phyloP scores from a whole-genome alignment of 1,140 invertebrate species.

The Cydia strobilella region DNA sequence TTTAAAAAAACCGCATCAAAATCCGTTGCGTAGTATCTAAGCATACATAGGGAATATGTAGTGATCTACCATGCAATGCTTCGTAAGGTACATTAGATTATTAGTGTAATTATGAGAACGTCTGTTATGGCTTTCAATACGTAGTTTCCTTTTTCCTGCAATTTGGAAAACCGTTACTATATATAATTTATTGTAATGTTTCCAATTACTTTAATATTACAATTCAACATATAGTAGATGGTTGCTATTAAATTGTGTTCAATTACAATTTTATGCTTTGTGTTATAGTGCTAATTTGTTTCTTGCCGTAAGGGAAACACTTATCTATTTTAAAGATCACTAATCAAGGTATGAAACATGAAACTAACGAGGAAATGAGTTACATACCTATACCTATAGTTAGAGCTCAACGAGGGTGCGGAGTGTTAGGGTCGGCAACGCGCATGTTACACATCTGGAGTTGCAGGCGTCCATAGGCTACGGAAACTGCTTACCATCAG shows the following conservation, averaged over 20 bases:
- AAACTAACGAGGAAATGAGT: not conserved
- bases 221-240: not conserved
- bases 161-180: not conserved
- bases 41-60: too few species aligned
- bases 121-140: not conserved
- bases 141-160: not conserved
- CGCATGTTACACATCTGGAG: too few species aligned
- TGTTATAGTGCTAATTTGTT: conserved; percentile 1
- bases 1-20: too few species aligned
- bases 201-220: conserved; percentile 9
- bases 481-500: too few species aligned
- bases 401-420: too few species aligned
- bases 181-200: conserved; percentile 1
- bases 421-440: too few species aligned
- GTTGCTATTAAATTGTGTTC: not conserved
- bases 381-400: too few species aligned
- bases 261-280: conserved; percentile 11
- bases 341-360: not conserved
- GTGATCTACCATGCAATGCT: too few species aligned
- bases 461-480: too few species aligned
- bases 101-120: not conserved
- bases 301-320: not conserved
- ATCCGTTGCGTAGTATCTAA: too few species aligned
- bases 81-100: too few species aligned
- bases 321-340: not conserved